Percentiles rank a stretch among this genome's conserved stretches.
Evolutionary conservation across 2,113 vertebrate species (phyloP).

Genomic region (Prionailurus bengalensis): DNA sequence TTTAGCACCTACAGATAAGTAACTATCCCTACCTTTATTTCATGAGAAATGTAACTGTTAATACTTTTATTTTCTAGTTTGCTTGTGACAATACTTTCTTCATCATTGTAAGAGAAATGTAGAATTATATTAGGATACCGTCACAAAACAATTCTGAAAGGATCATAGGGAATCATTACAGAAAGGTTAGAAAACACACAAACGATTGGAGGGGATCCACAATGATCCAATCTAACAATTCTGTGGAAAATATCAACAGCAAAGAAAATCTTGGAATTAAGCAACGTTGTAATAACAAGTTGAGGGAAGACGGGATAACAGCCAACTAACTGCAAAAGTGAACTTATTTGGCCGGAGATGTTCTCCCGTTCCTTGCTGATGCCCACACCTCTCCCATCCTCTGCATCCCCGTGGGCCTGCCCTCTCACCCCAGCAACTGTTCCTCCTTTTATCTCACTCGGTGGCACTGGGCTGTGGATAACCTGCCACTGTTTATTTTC

Average conservation of each 20-base stretch:
- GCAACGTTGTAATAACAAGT: neutral
- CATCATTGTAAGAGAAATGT: neutral
- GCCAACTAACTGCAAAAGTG: neutral
- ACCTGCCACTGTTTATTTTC: neutral
- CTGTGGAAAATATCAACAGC: neutral
- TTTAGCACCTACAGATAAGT: neutral
- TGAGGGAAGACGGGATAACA: neutral
- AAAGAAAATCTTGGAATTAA: neutral
- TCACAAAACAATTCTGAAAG: neutral
- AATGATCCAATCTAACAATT: neutral
- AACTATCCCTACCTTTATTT: neutral
- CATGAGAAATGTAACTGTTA: neutral
- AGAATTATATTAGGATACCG: constrained; percentile 2
- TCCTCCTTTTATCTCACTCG: neutral
- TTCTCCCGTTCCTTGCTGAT: neutral
- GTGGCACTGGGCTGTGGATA: neutral
- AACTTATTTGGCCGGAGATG: neutral
- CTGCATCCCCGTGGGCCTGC: neutral
- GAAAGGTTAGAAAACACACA: neutral
- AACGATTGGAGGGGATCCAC: neutral
- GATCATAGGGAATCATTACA: neutral
- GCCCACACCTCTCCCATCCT: neutral
- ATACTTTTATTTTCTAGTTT: neutral
- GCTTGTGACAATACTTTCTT: neutral
- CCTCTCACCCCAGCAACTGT: neutral